These are phyloP conservation scores for Carassius auratus DNA, from an alignment of 2,113 vertebrate species.

Conservation along the genomic window DNA sequence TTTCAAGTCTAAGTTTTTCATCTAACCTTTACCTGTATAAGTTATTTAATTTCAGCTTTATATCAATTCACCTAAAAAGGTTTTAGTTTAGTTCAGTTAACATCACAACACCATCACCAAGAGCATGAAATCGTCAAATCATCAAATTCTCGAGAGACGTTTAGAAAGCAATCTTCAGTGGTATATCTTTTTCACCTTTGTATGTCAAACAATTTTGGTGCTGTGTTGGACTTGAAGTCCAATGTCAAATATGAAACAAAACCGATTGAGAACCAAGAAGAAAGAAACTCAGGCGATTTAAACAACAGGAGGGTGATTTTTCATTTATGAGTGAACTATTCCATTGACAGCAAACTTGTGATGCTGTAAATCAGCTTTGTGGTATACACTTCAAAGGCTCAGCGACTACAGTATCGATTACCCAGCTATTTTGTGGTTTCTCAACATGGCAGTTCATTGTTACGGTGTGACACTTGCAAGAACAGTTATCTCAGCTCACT, in stretches of 20 bases:
- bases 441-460: slow-evolving; percentile 20
- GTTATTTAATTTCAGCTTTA: too few species aligned
- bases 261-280: not conserved
- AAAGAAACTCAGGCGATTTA: not conserved
- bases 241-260: not conserved
- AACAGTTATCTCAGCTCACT: slow-evolving; percentile 21
- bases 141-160: not conserved
- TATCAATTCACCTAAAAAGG: too few species aligned
- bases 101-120: too few species aligned
- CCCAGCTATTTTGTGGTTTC: slow-evolving; percentile 21
- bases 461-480: slow-evolving; percentile 24
- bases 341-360: not conserved
- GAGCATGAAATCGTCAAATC: not conserved
- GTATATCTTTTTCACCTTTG: not conserved
- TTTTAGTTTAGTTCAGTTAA: too few species aligned
- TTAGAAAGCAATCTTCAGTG: not conserved
- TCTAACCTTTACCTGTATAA: too few species aligned
- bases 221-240: not conserved
- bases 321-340: not conserved
- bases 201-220: not conserved
- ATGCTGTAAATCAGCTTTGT: not conserved
- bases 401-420: slow-evolving; percentile 38
- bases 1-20: too few species aligned
- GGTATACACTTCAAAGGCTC: not conserved
- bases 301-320: not conserved